phyloP scores from a whole-genome alignment of 2,113 vertebrate species.

The Procavia capensis region DNA sequence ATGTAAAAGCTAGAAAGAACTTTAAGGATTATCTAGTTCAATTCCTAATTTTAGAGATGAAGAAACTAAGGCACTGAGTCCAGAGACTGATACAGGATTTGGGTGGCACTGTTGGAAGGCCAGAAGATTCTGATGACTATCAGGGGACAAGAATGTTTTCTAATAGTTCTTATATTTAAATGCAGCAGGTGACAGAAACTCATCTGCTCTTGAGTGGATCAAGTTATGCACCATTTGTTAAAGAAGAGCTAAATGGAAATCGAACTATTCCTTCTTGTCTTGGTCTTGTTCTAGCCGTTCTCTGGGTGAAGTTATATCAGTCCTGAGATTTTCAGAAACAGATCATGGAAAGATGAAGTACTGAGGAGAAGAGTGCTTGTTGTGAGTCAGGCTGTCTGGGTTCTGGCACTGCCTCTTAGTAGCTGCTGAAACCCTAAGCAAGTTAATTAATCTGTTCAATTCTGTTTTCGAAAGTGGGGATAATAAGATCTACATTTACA shows the following conservation, averaged over 20 bases:
- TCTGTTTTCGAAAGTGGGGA: slow-evolving; percentile 33
- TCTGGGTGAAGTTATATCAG: background rate
- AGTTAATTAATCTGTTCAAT: background rate
- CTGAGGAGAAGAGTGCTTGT: background rate
- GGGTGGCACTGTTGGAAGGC: background rate
- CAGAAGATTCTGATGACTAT: background rate
- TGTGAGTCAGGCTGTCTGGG: background rate
- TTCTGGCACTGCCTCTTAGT: background rate
- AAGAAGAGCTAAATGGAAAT: background rate
- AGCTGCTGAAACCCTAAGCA: background rate
- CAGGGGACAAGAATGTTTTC: slow-evolving; percentile 5
- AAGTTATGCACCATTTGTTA: slow-evolving; percentile 10
- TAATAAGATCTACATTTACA: slow-evolving; percentile 11
- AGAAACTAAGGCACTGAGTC: background rate
- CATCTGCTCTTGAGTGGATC: background rate
- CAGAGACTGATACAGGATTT: background rate
- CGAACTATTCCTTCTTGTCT: background rate
- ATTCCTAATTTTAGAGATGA: background rate
- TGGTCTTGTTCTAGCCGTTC: slow-evolving; percentile 3
- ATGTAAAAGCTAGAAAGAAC: background rate
- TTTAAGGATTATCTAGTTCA: background rate
- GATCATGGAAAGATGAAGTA: background rate
- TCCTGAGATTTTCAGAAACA: background rate
- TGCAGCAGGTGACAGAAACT: slow-evolving; percentile 5
- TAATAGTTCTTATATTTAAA: slow-evolving; percentile 36